phyloP scores from a whole-genome alignment of 1,140 invertebrate species.

The Drosophila hydei region DNA sequence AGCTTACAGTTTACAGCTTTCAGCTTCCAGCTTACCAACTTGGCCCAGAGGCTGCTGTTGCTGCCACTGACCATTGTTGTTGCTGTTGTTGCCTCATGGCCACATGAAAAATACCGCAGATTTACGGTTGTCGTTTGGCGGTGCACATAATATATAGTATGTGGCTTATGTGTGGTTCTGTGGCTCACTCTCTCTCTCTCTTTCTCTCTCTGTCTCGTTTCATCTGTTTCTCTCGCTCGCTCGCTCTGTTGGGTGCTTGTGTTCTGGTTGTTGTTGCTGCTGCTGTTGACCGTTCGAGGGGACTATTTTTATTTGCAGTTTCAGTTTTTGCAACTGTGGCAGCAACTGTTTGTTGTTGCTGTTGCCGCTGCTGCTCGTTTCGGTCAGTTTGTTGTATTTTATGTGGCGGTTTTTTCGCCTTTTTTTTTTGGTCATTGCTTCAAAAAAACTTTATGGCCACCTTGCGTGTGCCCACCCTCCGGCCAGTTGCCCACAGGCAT shows the following conservation, averaged over 20 bases:
- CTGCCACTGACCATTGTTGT: constrained; percentile 7
- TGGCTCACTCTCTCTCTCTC: background rate
- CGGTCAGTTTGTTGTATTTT: constrained; percentile 67
- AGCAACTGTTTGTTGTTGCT: constrained; percentile 14
- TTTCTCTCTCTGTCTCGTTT: background rate
- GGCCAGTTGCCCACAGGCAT: background rate
- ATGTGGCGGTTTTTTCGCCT: constrained; percentile 56
- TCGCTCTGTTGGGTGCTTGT: background rate
- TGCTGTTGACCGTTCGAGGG: constrained; percentile 44
- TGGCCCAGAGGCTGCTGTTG: constrained; percentile 13
- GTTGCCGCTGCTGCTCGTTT: constrained; percentile 45
- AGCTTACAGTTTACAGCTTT: constrained; percentile 43
- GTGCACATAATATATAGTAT: constrained; percentile 74
- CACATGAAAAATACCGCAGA: constrained; percentile 78
- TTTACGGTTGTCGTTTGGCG: constrained; percentile 77
- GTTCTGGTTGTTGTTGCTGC: constrained; percentile 19
- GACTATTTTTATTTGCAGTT: constrained; percentile 75
- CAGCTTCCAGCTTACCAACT: constrained; percentile 46
- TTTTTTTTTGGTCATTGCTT: constrained; percentile 37
- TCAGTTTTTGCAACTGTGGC: constrained; percentile 72
- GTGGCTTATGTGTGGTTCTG: constrained; percentile 45
- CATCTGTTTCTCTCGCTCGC: background rate
- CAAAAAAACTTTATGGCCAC: constrained; percentile 64
- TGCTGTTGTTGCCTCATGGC: constrained; percentile 38
- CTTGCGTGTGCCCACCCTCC: constrained; percentile 36